Conservation (phyloP, 2,888 invertebrate genomes). For the Leptothorax acervorum region DNA sequence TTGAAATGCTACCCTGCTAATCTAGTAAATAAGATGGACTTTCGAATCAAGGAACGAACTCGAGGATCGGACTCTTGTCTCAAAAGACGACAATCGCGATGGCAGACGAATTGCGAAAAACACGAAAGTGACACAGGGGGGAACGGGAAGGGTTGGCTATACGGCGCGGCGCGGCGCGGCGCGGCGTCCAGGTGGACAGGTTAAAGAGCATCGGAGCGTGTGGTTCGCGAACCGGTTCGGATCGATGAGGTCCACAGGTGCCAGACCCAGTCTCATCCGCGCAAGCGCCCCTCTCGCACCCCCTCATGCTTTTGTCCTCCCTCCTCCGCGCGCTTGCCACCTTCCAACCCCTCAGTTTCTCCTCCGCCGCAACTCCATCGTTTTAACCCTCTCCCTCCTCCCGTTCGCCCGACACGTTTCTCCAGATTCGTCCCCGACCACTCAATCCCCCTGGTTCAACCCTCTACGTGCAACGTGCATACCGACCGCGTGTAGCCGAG, state of each 20-base stretch:
- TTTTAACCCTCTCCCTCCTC: conserved; percentile 33
- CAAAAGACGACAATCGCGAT: neutral
- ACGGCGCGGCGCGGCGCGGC: too few relatives aligned
- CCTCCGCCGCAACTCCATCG: conserved; percentile 18
- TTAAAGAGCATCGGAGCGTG: conserved; percentile 69
- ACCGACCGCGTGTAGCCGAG: neutral
- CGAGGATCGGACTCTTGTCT: neutral
- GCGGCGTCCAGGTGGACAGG: conserved; percentile 65
- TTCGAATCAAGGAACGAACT: neutral
- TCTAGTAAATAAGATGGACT: neutral
- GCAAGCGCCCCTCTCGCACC: conserved; percentile 80
- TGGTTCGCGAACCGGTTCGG: conserved; percentile 73
- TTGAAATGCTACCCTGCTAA: neutral
- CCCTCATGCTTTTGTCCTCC: conserved; percentile 70
- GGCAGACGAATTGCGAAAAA: too few relatives aligned
- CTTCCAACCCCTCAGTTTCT: conserved; percentile 32
- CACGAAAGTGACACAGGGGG: neutral
- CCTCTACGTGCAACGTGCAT: neutral
- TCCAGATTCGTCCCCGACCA: neutral
- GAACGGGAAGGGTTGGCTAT: neutral
- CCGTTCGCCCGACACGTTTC: neutral
- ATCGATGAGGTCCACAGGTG: conserved; percentile 86
- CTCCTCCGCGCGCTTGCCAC: conserved; percentile 37
- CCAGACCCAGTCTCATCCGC: conserved; percentile 80
- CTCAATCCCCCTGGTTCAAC: neutral